Evolutionary conservation across 2,797 vertebrate genomes (phyloP).

Genomic region (Tolypeutes matacus): DNA sequence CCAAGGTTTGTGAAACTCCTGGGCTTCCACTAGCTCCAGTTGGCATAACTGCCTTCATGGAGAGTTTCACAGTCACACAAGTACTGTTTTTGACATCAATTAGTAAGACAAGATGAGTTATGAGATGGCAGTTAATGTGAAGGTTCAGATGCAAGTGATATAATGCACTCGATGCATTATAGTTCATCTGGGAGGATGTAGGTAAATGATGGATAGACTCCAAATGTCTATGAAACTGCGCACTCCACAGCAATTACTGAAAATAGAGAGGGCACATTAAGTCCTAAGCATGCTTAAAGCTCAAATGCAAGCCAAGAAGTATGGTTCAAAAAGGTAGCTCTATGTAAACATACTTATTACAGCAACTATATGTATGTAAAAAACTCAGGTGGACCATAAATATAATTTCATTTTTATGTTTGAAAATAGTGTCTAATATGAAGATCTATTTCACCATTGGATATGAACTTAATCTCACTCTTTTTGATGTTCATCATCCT

Average conservation of each 20-base stretch:
- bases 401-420: not conserved
- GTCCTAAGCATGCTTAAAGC: too few relatives aligned
- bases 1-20: not conserved
- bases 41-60: conserved; percentile 43
- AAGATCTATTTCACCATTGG: not conserved
- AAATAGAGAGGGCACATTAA: not conserved
- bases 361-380: not conserved
- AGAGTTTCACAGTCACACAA: conserved; percentile 18
- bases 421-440: not conserved
- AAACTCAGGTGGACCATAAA: not conserved
- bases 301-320: not conserved
- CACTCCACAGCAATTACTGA: not conserved
- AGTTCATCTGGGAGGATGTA: conserved; percentile 59
- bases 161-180: conserved; percentile 56
- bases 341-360: not conserved
- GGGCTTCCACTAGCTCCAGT: not conserved
- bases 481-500: not conserved
- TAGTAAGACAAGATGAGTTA: conserved; percentile 70
- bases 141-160: conserved; percentile 52
- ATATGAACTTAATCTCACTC: not conserved
- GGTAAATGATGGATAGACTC: conserved; percentile 70
- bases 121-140: conserved; percentile 55
- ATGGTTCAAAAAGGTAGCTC: not conserved
- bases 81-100: conserved; percentile 67
- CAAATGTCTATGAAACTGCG: not conserved